Evolutionary conservation across 2,888 invertebrate species (phyloP).

Genomic region (Pristionchus entomophagus): DNA sequence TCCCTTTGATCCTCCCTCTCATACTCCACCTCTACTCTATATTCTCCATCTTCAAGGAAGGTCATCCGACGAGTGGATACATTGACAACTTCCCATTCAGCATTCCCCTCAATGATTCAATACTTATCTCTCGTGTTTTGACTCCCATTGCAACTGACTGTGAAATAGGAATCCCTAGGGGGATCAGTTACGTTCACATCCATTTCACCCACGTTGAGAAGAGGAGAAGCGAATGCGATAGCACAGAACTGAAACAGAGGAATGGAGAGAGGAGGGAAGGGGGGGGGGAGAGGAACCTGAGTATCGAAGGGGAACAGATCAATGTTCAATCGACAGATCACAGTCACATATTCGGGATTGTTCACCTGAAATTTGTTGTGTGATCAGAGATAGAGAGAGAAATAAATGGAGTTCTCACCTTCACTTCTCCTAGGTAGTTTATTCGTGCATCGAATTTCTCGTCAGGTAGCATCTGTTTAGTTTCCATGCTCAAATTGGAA

Average conservation of each 20-base stretch:
- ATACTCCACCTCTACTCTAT: constrained; percentile 66
- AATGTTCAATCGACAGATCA: constrained; percentile 69
- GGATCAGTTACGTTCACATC: constrained; percentile 69
- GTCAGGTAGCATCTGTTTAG: constrained; percentile 73
- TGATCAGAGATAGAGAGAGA: background rate
- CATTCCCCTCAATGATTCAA: constrained; percentile 64
- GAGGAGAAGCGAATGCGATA: constrained; percentile 71
- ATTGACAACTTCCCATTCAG: constrained; percentile 74
- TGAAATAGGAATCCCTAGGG: constrained; percentile 69
- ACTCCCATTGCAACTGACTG: constrained; percentile 53
- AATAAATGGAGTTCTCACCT: constrained; percentile 56
- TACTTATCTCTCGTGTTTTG: background rate
- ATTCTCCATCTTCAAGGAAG: constrained; percentile 74
- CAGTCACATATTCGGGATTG: constrained; percentile 70
- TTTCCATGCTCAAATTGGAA: constrained; percentile 69
- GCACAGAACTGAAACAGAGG: constrained; percentile 68
- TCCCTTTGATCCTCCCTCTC: background rate
- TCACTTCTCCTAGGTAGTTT: constrained; percentile 67
- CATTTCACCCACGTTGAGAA: constrained; percentile 73
- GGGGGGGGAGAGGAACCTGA: constrained; percentile 48
- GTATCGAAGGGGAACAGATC: constrained; percentile 74
- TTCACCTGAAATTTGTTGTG: constrained; percentile 10
- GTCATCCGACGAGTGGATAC: constrained; percentile 72
- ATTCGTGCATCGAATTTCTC: constrained; percentile 71
- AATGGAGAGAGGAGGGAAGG: too few species aligned